phyloP scores from a whole-genome alignment of 1,140 invertebrate species.

The Drosophila pseudoobscura region DNA sequence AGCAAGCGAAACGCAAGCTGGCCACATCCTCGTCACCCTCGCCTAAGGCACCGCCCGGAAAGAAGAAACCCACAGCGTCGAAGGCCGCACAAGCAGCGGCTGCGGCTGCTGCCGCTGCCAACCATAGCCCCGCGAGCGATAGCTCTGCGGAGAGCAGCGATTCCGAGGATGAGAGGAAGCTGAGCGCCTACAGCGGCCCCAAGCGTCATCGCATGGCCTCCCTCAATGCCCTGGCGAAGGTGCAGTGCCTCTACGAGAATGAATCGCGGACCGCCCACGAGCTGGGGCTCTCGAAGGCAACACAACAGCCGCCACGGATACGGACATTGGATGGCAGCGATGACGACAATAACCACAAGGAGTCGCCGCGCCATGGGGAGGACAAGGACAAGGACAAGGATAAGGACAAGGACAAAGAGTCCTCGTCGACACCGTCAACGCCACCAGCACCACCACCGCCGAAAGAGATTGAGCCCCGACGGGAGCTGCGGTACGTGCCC shows the following conservation, averaged over 20 bases:
- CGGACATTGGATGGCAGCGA: constrained; percentile 72
- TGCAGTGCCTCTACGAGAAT: constrained; percentile 95
- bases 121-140: constrained; percentile 25
- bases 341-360: constrained; percentile 73
- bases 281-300: constrained; percentile 84
- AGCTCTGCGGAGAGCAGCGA: constrained; percentile 58
- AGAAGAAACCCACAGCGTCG: constrained; percentile 26
- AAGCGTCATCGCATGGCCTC: constrained; percentile 93
- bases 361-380: constrained; percentile 38
- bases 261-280: constrained; percentile 90
- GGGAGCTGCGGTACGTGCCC: constrained; percentile 88
- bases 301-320: constrained; percentile 73
- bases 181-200: constrained; percentile 84
- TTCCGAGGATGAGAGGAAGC: constrained; percentile 74
- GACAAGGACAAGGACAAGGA: constrained; percentile 25
- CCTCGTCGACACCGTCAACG: constrained; percentile 10
- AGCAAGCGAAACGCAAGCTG: constrained; percentile 50
- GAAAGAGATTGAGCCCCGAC: constrained; percentile 82
- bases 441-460: constrained; percentile 2
- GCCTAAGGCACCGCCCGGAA: constrained; percentile 4
- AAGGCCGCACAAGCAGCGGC: constrained; percentile 12
- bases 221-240: constrained; percentile 94
- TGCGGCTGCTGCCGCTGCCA: background rate
- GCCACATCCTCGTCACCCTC: constrained; percentile 41
- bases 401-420: background rate